Evolutionary conservation across 2,113 vertebrate species (phyloP).

Genomic region (Willisornis vidua): DNA sequence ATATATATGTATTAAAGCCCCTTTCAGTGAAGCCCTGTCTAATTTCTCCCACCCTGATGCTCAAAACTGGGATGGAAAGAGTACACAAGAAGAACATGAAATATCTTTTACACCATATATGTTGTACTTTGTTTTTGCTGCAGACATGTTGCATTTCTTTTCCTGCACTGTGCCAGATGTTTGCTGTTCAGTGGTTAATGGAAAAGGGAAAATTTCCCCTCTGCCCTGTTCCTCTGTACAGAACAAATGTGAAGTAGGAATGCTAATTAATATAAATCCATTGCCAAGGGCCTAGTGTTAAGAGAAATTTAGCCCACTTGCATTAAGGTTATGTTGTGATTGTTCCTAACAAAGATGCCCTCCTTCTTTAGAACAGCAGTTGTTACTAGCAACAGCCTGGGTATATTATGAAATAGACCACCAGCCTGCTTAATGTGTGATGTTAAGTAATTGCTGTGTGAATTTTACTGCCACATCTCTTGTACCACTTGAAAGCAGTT

Average conservation of each 20-base stretch:
- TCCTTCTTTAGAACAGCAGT: not conserved
- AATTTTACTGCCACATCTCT: not conserved
- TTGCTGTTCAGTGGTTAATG: not conserved
- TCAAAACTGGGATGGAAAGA: slow-evolving; percentile 9
- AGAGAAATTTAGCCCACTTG: not conserved
- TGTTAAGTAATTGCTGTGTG: not conserved
- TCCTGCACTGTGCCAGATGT: not conserved
- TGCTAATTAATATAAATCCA: not conserved
- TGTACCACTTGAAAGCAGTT: not conserved
- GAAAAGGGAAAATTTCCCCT: not conserved
- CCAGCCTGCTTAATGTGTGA: not conserved
- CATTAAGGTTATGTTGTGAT: not conserved
- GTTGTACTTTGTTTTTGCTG: not conserved
- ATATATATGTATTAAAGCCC: not conserved
- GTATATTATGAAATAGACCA: not conserved
- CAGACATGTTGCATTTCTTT: not conserved
- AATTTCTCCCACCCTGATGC: not conserved
- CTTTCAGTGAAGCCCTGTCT: not conserved
- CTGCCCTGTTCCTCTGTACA: not conserved
- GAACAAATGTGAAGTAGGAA: not conserved
- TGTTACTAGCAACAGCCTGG: not conserved
- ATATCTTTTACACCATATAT: not conserved
- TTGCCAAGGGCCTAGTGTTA: not conserved
- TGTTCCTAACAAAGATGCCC: not conserved
- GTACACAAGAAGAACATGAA: not conserved